phyloP scores from a whole-genome alignment of 2,113 vertebrate species.

The Jaculus jaculus region DNA sequence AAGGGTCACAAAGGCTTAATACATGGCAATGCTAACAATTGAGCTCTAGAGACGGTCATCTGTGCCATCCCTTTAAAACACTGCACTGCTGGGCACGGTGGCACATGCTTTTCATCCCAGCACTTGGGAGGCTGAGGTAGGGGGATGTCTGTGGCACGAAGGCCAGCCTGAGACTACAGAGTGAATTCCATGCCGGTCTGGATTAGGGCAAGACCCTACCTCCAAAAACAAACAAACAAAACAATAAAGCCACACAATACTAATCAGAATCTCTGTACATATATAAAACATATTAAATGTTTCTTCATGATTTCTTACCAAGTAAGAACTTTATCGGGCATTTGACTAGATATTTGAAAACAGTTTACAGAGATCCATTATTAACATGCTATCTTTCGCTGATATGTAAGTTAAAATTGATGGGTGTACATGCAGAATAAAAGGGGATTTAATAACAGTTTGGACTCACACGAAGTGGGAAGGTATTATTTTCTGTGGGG shows the following conservation, averaged over 20 bases:
- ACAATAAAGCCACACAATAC: too few species aligned
- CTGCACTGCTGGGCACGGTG: too few species aligned
- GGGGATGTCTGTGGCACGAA: too few species aligned
- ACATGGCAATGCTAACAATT: neutral
- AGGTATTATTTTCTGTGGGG: conserved; percentile 11
- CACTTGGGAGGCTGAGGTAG: too few species aligned
- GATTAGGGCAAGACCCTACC: too few species aligned
- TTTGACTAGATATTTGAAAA: conserved; percentile 58
- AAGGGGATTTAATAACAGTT: conserved; percentile 69
- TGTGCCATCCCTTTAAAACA: neutral
- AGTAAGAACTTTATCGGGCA: conserved; percentile 10
- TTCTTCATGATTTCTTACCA: conserved; percentile 18
- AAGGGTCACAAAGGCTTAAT: neutral
- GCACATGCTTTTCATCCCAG: too few species aligned
- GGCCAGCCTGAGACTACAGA: too few species aligned
- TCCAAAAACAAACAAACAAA: too few species aligned
- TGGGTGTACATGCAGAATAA: conserved; percentile 49
- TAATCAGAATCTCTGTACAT: neutral
- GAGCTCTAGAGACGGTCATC: neutral
- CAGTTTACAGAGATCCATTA: conserved; percentile 54
- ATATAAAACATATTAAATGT: neutral
- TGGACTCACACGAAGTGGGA: conserved; percentile 44
- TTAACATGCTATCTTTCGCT: conserved; percentile 50
- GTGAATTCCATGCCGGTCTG: too few species aligned
- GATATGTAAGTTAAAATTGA: conserved; percentile 73